Evolutionary conservation across 2,888 invertebrate species (phyloP), one percentile per base, ranked within the genome.

Genomic region (Ischnura elegans): DNA sequence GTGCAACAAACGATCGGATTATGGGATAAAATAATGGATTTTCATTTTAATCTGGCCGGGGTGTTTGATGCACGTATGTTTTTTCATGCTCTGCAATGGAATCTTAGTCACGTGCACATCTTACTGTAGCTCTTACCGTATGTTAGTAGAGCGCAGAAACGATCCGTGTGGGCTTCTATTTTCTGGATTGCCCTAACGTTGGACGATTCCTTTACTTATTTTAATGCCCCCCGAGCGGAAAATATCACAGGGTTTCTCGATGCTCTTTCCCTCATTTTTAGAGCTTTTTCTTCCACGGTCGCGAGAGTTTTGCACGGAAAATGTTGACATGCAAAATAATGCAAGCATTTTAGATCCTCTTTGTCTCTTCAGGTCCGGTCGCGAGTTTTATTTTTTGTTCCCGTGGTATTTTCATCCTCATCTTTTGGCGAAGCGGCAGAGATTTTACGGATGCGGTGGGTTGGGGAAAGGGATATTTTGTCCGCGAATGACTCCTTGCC

Each of bases 1-100:
- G 4, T 2, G 36, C n/a, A 0, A n/a, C n/a, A 29, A 16, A n/a
- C 19, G 25, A 21, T 61, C 25, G 61, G 42, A 16, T 36, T 87
- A 55, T 51, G 13, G 66, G 90, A 36, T 90, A 66, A n/a, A 61
- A 61, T 55, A 87, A 87, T 87, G 87, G 87, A 87, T 87, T 87
- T 87, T 87, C 42, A 42, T 87, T 55, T 76, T 36, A 61, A 76
- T 36, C 51, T 42, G 55, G 55, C n/a, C 29, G 87, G 61, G 90
- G 90, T 90, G 90, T 90, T 90, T 90, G 61, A 90, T 90, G 90
- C 90, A 90, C 36, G 10, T 19, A 6, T 51, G 13, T 51, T 51
- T 36, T 36, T 55, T 87, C 55, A 55, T 51, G 87, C n/a, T n/a
- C n/a, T 42, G 42, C 76, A 36, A 29, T 29, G 8, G 55, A 6